Evolutionary conservation across 2,888 invertebrate species (phyloP).

Genomic region (Troilus luridus): DNA sequence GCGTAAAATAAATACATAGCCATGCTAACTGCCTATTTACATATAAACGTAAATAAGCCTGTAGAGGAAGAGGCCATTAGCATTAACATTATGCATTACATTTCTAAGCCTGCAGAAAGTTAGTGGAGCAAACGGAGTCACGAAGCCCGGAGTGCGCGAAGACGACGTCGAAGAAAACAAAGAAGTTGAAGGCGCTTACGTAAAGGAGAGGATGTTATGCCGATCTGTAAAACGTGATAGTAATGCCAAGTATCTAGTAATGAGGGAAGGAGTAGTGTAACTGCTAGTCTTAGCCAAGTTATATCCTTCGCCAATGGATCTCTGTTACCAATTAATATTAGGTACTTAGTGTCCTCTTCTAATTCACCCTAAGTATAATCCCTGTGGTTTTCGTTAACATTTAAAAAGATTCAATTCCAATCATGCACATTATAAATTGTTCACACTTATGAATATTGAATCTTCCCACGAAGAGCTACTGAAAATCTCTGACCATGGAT

Average conservation of each 20-base stretch:
- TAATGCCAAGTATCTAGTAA: conserved; percentile 21
- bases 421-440: no score
- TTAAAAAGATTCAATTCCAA: no score
- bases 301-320: background rate
- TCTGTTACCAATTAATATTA: background rate
- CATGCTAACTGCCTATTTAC: background rate
- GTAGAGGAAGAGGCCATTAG: background rate
- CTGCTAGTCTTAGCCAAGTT: background rate
- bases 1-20: background rate
- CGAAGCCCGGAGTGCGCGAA: background rate
- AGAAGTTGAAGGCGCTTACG: conserved; percentile 30
- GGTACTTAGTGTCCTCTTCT: no score
- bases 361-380: no score
- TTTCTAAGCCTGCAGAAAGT: conserved; percentile 18
- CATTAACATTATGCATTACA: conserved; percentile 27
- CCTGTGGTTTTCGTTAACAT: no score
- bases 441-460: no score
- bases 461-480: no score
- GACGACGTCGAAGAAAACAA: background rate
- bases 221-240: conserved; percentile 9
- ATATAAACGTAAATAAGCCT: conserved; percentile 8
- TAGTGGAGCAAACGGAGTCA: conserved; percentile 24
- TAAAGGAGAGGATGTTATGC: conserved; percentile 25
- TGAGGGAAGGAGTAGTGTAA: background rate
- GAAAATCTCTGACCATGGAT: no score